A percentile compares a stretch with the other conserved stretches of the same genome.
Conservation (phyloP, 1,140 invertebrate genomes). For the Belonocnema kinseyi region DNA sequence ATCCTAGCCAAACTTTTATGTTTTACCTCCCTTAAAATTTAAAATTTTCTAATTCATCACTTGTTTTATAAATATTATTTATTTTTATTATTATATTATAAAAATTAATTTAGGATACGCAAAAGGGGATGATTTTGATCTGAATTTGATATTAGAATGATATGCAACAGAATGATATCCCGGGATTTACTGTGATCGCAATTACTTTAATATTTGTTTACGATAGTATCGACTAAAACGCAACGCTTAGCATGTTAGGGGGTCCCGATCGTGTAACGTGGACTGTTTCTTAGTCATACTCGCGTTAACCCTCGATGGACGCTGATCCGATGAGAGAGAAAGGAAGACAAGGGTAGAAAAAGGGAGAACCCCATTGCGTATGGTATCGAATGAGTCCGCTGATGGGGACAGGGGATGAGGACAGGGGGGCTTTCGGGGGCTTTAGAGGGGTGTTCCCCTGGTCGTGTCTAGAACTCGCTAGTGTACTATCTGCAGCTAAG, state of each 20-base stretch:
- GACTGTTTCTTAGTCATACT: slow-evolving; percentile 60
- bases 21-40: too few species aligned
- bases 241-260: slow-evolving; percentile 42
- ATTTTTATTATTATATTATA: too few species aligned
- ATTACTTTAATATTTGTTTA: too few species aligned
- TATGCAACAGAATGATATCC: too few species aligned
- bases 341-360: slow-evolving; percentile 43
- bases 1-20: too few species aligned
- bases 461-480: slow-evolving; percentile 52
- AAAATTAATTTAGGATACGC: too few species aligned
- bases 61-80: too few species aligned
- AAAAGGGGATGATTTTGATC: too few species aligned
- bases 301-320: slow-evolving; percentile 53
- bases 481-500: slow-evolving; percentile 61
- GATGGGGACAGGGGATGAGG: slow-evolving; percentile 49
- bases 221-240: slow-evolving; percentile 13
- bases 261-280: slow-evolving; percentile 53
- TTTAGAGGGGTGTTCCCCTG: slow-evolving; percentile 59
- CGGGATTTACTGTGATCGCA: too few species aligned
- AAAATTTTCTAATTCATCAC: too few species aligned
- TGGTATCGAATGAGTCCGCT: slow-evolving; percentile 53
- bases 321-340: slow-evolving; percentile 44
- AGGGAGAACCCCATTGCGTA: slow-evolving; percentile 59
- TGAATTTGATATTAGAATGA: too few species aligned
- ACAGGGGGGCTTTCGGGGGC: slow-evolving; percentile 48